Evolutionary conservation across 2,888 invertebrate species (phyloP), one percentile per base, ranked within the genome.

Genomic region (Linhomoeus sp.): DNA sequence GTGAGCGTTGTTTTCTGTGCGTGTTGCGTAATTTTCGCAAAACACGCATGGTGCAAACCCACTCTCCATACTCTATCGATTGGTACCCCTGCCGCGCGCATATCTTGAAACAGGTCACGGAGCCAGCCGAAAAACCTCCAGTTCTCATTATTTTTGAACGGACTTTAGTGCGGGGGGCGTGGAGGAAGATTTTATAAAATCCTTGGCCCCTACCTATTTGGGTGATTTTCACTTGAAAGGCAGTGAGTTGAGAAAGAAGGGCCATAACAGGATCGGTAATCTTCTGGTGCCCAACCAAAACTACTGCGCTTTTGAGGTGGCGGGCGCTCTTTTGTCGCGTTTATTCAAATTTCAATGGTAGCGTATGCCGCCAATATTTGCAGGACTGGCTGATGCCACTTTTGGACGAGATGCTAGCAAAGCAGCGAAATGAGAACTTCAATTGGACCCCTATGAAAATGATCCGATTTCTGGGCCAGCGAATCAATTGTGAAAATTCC

Each of bases 121-220:
- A n/a, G n/a, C n/a, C n/a, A n/a, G n/a, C n/a, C n/a, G n/a, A n/a
- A n/a, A n/a, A n/a, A n/a, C n/a, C n/a, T n/a, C n/a, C n/a, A n/a
- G n/a, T n/a, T n/a, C n/a, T n/a, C n/a, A n/a, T n/a, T n/a, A n/a
- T n/a, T n/a, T n/a, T n/a, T n/a, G n/a, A n/a, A n/a, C n/a, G n/a
- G n/a, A n/a, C n/a, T n/a, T n/a, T n/a, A 87, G 90, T 15, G 97
- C 94, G 0, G 97, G 97, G 1, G 97, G 97, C 1, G 74, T 99
- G 0, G 97, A 99, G 67, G 97, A 99, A 69, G 97, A 99, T 70
- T 77, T 97, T 41, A 97, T 99, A 40, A 99, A 99, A 72, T 97
- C 97, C 65, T 72, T 99, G 46, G 86, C 85, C 1, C 84, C 88
- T 0, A 94, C 92, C 0, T 90, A 77, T 58, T 65, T 97, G 45